Evolutionary conservation across 2,113 vertebrate genomes (phyloP).

Genomic region (Cinclus mexicanus): DNA sequence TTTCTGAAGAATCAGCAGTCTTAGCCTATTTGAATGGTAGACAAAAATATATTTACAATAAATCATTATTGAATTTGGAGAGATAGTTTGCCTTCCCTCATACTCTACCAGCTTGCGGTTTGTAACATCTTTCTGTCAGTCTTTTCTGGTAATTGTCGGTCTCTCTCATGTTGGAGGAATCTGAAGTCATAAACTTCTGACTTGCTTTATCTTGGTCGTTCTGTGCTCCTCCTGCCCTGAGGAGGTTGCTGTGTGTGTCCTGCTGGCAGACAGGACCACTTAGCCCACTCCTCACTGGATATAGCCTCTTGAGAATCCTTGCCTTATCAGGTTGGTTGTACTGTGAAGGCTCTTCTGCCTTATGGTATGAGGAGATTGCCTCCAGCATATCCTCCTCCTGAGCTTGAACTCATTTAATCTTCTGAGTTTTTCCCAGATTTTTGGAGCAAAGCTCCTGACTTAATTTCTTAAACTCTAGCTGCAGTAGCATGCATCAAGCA

Average conservation of each 20-base stretch:
- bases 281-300: background rate
- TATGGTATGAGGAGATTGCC: accelerated
- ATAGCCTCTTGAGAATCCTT: background rate
- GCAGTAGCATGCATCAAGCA: background rate
- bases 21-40: background rate
- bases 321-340: background rate
- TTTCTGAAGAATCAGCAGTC: background rate
- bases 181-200: background rate
- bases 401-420: background rate
- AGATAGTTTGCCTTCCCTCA: background rate
- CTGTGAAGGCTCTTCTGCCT: background rate
- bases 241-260: background rate
- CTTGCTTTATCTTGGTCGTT: background rate
- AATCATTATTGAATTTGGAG: background rate
- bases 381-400: background rate
- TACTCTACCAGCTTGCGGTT: background rate
- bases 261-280: background rate
- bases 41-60: background rate
- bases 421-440: background rate
- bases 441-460: background rate
- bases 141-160: background rate
- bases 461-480: background rate
- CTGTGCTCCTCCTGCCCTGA: background rate
- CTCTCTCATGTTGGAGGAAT: background rate
- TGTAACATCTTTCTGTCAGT: background rate